These are phyloP conservation scores for Furnarius figulus DNA, from an alignment of 2,113 vertebrate genomes.

Conservation along the genomic window DNA sequence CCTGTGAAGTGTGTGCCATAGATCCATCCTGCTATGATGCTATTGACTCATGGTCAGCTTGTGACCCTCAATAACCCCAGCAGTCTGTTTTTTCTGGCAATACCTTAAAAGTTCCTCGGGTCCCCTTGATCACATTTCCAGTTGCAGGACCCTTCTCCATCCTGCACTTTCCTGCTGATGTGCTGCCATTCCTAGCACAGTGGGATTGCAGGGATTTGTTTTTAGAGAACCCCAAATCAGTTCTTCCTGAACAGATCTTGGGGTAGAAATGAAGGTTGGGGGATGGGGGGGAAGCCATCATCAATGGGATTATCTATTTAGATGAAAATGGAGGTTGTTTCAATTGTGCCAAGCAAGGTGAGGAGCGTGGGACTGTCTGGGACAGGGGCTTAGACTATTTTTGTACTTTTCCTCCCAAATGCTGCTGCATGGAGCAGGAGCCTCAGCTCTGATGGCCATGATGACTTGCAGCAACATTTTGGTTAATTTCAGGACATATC, in stretches of 20 bases:
- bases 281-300: fast-evolving
- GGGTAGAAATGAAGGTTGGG: too few species aligned
- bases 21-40: fast-evolving
- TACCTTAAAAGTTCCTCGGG: background rate
- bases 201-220: background rate
- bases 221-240: too few species aligned
- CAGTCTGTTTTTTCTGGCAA: background rate
- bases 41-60: fast-evolving
- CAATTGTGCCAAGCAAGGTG: fast-evolving
- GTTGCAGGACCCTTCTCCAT: fast-evolving
- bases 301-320: fast-evolving
- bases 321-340: fast-evolving
- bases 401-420: fast-evolving
- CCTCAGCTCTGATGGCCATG: background rate
- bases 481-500: conserved; percentile 58
- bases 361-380: fast-evolving
- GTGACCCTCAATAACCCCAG: fast-evolving
- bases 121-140: background rate
- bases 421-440: background rate
- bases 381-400: fast-evolving
- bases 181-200: background rate
- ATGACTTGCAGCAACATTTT: background rate
- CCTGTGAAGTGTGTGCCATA: fast-evolving
- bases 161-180: background rate
- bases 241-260: background rate